Evolutionary conservation across 2,797 vertebrate species (phyloP), one percentile per base, ranked within the genome.

Genomic region (Megaceryle alcyon): DNA sequence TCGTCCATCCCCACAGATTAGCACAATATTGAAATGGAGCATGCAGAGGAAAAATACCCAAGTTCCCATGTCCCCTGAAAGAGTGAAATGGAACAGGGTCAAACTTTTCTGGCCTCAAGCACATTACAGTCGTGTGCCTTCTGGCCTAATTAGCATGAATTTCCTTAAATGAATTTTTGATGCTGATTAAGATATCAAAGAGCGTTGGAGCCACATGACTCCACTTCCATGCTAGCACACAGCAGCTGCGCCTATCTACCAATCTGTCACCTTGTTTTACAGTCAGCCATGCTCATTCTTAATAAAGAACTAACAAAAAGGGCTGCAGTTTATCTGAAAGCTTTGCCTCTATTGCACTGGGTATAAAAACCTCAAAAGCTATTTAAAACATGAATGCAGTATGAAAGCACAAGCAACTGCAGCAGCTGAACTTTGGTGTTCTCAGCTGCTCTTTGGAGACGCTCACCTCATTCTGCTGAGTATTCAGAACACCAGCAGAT

Each of bases 131-230:
- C 3, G 0, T 57, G 41, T 83, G 90, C 91, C 95, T 94, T 92
- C 91, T 87, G 61, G 93, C 56, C 72, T 88, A 94, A 95, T 95
- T 87, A 95, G 56, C 0, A 1, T 72, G 49, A 89, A 86, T 82
- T 84, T 90, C 63, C 60, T 82, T 88, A 92, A 94, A 87, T 70
- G 91, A 96, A 56, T 94, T 33, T 54, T 84, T 85, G 61, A 90
- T 86, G 82, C 85, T 77, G 80, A 96, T 97, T 94, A 96, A 96
- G 95, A 94, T 91, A 94, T 94, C 91, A 91, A 89, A 72, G 48
- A 70, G 70, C 1, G 0, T 8, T 51, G 56, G 53, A 95, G 60
- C 82, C 73, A 79, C 92, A 92, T 19, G 94, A 91, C 69, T 96
- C 94, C 79, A 81, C 26, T 86, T 76, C 76, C 92, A 90, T 9